These are phyloP conservation scores for Sphaerophoria rueppellii DNA, from an alignment of 2,888 invertebrate genomes.

Conservation along the genomic window DNA sequence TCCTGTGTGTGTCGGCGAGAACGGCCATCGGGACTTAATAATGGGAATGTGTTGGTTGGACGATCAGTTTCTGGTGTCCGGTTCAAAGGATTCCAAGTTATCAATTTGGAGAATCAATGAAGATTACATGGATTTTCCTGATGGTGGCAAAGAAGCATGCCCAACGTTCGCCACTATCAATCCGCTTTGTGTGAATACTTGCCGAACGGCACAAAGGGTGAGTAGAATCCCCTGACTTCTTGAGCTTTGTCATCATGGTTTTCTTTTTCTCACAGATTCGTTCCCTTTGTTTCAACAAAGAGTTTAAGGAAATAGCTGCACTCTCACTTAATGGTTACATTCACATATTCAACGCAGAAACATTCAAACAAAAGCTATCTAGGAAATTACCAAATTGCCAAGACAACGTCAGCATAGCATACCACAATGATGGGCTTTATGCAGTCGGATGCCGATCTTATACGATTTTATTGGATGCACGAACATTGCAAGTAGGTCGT, in stretches of 20 bases:
- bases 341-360: constrained; percentile 95
- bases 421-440: constrained; percentile 92
- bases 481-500: constrained; percentile 88
- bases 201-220: constrained; percentile 88
- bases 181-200: constrained; percentile 89
- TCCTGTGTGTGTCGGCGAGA: constrained; percentile 95
- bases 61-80: constrained; percentile 96
- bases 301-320: constrained; percentile 93
- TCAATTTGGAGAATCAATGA: constrained; percentile 93
- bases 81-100: constrained; percentile 95
- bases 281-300: constrained; percentile 93
- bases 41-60: constrained; percentile 98
- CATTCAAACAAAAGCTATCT: constrained; percentile 93
- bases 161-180: constrained; percentile 84
- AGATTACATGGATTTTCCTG: constrained; percentile 81
- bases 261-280: constrained; percentile 84
- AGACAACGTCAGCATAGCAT: constrained; percentile 96
- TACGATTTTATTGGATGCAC: constrained; percentile 93
- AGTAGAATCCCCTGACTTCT: constrained; percentile 40
- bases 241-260: background rate
- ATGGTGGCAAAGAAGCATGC: constrained; percentile 80
- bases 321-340: constrained; percentile 96
- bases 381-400: constrained; percentile 93
- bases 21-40: constrained; percentile 93
- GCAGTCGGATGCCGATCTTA: constrained; percentile 97